Base-by-base conservation (phyloP, 2,113 vertebrate species). In the Cyanoderma ruficeps region DNA sequence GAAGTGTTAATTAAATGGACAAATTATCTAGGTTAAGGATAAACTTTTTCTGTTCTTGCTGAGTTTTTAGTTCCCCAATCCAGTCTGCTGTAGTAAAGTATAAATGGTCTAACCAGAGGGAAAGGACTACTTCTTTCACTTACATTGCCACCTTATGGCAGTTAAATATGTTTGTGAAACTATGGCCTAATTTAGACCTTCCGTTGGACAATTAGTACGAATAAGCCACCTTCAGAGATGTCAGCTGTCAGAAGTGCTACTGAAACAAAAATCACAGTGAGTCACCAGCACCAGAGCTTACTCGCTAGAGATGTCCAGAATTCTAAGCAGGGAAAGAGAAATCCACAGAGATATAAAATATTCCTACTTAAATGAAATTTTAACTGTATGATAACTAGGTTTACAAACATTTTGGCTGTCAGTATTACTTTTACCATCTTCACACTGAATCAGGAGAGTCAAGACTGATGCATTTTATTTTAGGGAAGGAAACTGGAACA, bases 221-320 rank as follows among this genome's bases (percentile, higher is more conserved):
- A 78, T 72, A 35, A 87, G 41, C 72, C 50, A 46, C 27, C 85
- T 85, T 35, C 64, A 89, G 69, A 92, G 61, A 75, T 53, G 28
- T 60, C 89, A 96, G 72, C 77, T 96, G 65, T 95, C 80, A 91
- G 57, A 87, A 91, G n/a, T 61, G 89, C 44, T 92, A 91, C 69
- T 87, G 89, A 88, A 93, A 90, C n/a, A 94, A 88, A 92, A 87
- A 65, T 24, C 59, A 39, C 59, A 52, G 39, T 94, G 87, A 95
- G 60, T 91, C 91, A 95, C 37, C 47, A 84, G 35, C 72, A 91
- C 33, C 65, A 89, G 55, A 90, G n/a, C 47, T 94, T 75, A 67
- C 25, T 85, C 18, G 64, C 5, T 33, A 74, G 39, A 71, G 37
- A 60, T 75, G 41, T 64, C 44, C 79, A n/a, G 52, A 78, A 94